Base-by-base conservation (phyloP, 2,888 invertebrate genomes). In the Nemotelus nigrinus region DNA sequence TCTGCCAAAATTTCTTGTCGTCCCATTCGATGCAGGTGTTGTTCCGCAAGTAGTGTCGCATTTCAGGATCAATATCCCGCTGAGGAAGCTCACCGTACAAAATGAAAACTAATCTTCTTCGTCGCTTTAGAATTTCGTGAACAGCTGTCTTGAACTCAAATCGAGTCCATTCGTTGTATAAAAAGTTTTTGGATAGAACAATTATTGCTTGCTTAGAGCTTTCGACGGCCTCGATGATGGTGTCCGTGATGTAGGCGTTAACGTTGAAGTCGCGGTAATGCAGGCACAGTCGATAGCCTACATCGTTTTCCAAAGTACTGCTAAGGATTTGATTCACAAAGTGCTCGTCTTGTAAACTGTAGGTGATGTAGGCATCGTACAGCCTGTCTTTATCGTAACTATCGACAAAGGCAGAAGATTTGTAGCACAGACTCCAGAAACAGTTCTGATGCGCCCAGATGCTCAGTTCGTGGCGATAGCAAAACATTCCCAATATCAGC, bases 1-100 rank as follows among this genome's bases (percentile, higher is more conserved):
- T 97, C 85, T 97, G 96, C 98, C 98, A 98, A 89, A 98, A 98
- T 85, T 96, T 93, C 86, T 95, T 93, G 88, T 98, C 97, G 81
- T 95, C 95, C 94, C 95, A 96, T 87, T 95, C 94, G 85, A 98
- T 93, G 86, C 96, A 94, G 83, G 96, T 95, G 88, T 96, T 95
- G 80, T 95, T 94, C 84, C 96, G 93, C 84, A 98, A 90, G 88
- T 96, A 96, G 85, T 95, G 91, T 82, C 96, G 91, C 85, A 98
- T 90, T 87, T 97, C 97, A 81, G 94, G 92, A 88, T 97, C 97
- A 80, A 97, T 91, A 86, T 96, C 96, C 81, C 94, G 91, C 83
- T 94, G 93, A 78, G 96, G 94, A 82, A 97, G 90, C 84, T 97
- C 96, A 74, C 96, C 97, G 84, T 96, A 92, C 81, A 97, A 90